phyloP scores from a whole-genome alignment of 1,140 invertebrate species.

The Oncopodura yosiiana region DNA sequence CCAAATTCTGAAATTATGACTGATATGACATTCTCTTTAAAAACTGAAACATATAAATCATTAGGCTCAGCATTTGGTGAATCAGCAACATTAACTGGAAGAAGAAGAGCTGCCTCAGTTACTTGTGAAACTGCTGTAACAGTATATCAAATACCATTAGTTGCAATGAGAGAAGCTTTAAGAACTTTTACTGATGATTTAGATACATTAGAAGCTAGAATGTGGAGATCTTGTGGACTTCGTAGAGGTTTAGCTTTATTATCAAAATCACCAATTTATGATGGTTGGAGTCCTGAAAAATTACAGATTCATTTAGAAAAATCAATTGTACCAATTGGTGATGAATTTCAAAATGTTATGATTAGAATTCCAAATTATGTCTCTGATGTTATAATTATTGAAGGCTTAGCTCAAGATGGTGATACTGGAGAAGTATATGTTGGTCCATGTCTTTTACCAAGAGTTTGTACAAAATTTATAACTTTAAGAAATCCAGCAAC shows the following conservation, averaged over 20 bases:
- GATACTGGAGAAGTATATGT: slow-evolving; percentile 1
- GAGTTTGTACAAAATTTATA: background rate
- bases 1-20: slow-evolving; percentile 31
- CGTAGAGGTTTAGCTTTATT: slow-evolving; percentile 32
- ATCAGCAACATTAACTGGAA: slow-evolving; percentile 40
- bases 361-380: background rate
- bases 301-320: background rate
- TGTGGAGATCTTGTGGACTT: slow-evolving; percentile 36
- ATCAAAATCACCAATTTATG: slow-evolving; percentile 28
- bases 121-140: slow-evolving; percentile 43
- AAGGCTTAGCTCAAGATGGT: background rate
- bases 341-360: slow-evolving; percentile 8
- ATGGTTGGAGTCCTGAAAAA: slow-evolving; percentile 5
- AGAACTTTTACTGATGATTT: slow-evolving; percentile 11
- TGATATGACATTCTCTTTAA: slow-evolving; percentile 19
- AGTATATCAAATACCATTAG: slow-evolving; percentile 32
- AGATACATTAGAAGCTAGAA: slow-evolving; percentile 27
- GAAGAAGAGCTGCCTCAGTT: slow-evolving; percentile 38
- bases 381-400: background rate
- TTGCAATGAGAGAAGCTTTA: slow-evolving; percentile 18
- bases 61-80: slow-evolving; percentile 43
- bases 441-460: slow-evolving; percentile 17
- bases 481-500: slow-evolving; percentile 16
- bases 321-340: background rate
- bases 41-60: slow-evolving; percentile 40